Percentiles rank a stretch among this genome's conserved stretches.
Conservation (phyloP, 2,797 vertebrate species). For the Smutsia temminckii region DNA sequence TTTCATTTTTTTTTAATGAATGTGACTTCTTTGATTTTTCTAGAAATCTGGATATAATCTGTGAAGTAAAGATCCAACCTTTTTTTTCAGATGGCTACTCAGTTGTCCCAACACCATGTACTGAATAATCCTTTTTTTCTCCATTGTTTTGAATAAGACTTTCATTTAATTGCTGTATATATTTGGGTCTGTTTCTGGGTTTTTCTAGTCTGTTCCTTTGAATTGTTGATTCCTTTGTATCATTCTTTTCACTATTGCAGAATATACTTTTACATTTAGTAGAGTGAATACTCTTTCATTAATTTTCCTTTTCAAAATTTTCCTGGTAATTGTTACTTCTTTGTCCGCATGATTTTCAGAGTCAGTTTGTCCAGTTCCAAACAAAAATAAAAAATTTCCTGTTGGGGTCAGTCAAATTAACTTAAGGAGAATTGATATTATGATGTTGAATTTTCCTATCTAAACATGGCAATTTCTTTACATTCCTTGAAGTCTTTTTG, state of each 20-base stretch:
- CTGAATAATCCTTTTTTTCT: neutral
- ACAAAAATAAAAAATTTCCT: neutral
- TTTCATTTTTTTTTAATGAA: conserved; percentile 35
- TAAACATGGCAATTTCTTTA: neutral
- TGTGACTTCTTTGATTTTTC: conserved; percentile 49
- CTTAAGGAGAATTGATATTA: neutral
- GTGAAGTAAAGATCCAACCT: conserved; percentile 16
- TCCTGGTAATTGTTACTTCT: neutral
- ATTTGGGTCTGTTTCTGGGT: neutral
- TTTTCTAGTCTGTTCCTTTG: conserved; percentile 11
- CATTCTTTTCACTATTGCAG: neutral
- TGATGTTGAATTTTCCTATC: neutral
- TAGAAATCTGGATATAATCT: conserved; percentile 59
- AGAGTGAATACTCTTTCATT: neutral
- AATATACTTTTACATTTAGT: neutral
- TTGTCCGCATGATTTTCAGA: neutral
- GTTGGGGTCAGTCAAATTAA: neutral
- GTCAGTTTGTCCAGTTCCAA: neutral
- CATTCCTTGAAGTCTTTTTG: neutral
- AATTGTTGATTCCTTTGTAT: neutral
- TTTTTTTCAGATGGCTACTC: neutral
- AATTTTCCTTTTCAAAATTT: neutral
- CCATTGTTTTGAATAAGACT: neutral
- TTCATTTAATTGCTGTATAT: conserved; percentile 1
- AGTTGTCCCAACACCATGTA: conserved; percentile 12